Conservation (phyloP, 2,797 vertebrate genomes). For the Poeciliopsis presidionis region DNA sequence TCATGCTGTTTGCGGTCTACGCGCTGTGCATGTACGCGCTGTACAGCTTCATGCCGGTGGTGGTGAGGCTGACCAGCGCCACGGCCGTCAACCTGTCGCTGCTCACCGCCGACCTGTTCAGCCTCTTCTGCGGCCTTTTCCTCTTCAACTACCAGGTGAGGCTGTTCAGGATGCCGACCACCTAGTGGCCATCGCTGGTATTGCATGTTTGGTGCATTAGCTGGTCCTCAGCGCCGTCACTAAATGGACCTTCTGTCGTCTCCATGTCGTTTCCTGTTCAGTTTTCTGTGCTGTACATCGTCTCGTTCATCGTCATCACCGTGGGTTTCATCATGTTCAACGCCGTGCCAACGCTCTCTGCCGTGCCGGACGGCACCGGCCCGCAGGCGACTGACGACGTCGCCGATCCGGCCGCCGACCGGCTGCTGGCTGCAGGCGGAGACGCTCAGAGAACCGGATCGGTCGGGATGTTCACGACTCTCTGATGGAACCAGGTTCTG, state of each 20-base stretch:
- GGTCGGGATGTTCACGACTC: background rate
- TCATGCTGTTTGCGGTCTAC: conserved; percentile 84
- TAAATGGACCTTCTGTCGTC: background rate
- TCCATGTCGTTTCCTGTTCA: conserved; percentile 51
- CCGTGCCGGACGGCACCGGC: conserved; percentile 37
- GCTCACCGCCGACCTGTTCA: conserved; percentile 96
- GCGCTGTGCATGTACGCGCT: conserved; percentile 92
- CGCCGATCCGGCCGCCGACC: conserved; percentile 29
- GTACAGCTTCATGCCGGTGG: conserved; percentile 95
- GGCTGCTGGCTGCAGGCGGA: conserved; percentile 18
- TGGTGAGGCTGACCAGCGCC: conserved; percentile 90
- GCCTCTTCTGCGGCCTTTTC: conserved; percentile 93
- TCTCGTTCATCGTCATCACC: conserved; percentile 90
- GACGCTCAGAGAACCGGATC: background rate
- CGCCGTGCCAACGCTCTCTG: conserved; percentile 76
- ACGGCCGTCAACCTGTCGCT: conserved; percentile 94
- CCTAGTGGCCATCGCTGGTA: background rate
- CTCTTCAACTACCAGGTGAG: conserved; percentile 89
- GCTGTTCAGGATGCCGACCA: background rate
- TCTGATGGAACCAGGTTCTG: conserved; percentile 24
- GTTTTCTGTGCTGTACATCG: conserved; percentile 93
- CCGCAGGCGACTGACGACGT: background rate
- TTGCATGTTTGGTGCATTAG: background rate
- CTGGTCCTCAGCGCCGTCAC: background rate
- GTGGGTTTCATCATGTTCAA: conserved; percentile 91